Percentiles rank a stretch among this genome's conserved stretches.
Conservation (phyloP, 2,797 vertebrate species). For the Orestias chungarensis region DNA sequence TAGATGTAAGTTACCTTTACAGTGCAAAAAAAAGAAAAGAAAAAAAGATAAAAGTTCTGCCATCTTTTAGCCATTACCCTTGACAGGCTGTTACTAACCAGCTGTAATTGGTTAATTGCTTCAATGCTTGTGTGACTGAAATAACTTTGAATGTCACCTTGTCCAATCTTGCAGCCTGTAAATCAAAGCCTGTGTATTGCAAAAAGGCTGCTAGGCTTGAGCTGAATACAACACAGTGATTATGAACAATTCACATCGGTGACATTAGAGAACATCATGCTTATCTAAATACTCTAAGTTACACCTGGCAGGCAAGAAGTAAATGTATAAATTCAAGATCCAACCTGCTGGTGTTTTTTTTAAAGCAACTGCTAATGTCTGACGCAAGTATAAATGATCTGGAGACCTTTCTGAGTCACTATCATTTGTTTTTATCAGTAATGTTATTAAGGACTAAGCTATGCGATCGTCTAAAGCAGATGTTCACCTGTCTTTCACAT, state of each 20-base stretch:
- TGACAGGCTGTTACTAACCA: constrained; percentile 33
- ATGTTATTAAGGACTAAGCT: constrained; percentile 1
- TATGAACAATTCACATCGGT: background rate
- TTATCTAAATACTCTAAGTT: background rate
- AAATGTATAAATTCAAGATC: background rate
- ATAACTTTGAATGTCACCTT: constrained; percentile 48
- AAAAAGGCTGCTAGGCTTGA: background rate
- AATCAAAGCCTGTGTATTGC: constrained; percentile 13
- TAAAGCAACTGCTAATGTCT: background rate
- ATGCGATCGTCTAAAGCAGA: constrained; percentile 27
- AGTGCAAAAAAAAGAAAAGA: constrained; percentile 15
- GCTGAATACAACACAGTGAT: constrained; percentile 4
- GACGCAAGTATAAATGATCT: background rate
- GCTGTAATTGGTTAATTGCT: constrained; percentile 52
- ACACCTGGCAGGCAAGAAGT: background rate
- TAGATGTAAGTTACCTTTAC: background rate
- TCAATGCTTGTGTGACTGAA: constrained; percentile 44
- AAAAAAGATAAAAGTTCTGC: constrained; percentile 1
- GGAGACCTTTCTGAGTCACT: background rate
- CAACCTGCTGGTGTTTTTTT: background rate
- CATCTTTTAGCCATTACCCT: constrained; percentile 28
- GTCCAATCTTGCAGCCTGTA: constrained; percentile 21
- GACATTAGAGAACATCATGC: background rate
- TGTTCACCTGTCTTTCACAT: constrained; percentile 31
- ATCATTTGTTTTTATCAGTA: constrained; percentile 12